These are phyloP conservation scores for Chalcosyrphus nemorum DNA, from an alignment of 2,888 invertebrate species.

Conservation along the genomic window DNA sequence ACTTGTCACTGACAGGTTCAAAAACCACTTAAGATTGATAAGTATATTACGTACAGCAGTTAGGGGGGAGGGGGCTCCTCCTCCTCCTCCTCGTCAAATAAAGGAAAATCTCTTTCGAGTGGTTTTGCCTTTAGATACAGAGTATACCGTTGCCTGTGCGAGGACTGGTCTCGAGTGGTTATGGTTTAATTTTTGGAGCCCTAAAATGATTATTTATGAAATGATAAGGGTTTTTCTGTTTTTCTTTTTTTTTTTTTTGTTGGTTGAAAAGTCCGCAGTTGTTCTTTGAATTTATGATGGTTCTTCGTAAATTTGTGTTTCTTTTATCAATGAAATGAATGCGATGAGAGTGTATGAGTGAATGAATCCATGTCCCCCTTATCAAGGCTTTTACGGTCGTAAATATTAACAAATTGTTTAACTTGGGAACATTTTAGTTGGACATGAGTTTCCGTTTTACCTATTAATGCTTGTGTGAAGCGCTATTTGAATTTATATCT, in stretches of 20 bases:
- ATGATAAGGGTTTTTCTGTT: conserved; percentile 32
- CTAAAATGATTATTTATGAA: conserved; percentile 39
- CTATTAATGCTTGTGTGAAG: not conserved
- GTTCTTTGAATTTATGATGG: conserved; percentile 24
- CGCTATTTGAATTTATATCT: not conserved
- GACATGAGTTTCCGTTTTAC: conserved; percentile 20
- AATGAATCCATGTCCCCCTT: conserved; percentile 24
- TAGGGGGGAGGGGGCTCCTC: too few species aligned
- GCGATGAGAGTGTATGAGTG: not conserved
- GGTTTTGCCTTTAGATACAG: conserved; percentile 2
- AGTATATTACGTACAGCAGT: conserved; percentile 35
- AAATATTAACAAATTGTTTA: conserved; percentile 33
- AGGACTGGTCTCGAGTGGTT: conserved; percentile 25
- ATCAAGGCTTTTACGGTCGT: conserved; percentile 3
- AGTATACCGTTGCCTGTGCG: not conserved
- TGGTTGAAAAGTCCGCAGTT: not conserved
- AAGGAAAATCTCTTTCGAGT: conserved; percentile 28
- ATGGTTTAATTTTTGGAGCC: conserved; percentile 47
- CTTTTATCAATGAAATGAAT: conserved; percentile 15
- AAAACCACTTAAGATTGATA: conserved; percentile 64
- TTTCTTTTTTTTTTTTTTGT: too few species aligned
- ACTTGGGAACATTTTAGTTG: conserved; percentile 2
- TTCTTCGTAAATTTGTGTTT: conserved; percentile 19
- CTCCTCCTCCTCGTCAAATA: too few species aligned
- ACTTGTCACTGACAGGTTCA: conserved; percentile 59